Percentiles rank a stretch among this genome's conserved stretches.
Evolutionary conservation across 1,140 invertebrate species (phyloP).

Genomic region (Hydropsyche tenuis): DNA sequence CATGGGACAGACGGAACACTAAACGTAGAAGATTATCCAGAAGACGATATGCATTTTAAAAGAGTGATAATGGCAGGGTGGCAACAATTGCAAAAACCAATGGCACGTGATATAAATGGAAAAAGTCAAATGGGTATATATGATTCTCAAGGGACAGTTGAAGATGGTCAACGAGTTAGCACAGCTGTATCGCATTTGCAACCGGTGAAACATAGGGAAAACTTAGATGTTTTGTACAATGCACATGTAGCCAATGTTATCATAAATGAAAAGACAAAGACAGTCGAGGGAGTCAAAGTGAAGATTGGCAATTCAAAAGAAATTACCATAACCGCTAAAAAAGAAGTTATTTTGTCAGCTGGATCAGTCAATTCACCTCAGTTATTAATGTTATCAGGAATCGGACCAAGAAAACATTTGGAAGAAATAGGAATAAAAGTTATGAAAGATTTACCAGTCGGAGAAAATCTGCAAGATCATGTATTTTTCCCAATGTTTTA

Average conservation of each 20-base stretch:
- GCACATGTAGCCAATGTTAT: constrained; percentile 64
- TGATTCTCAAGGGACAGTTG: constrained; percentile 61
- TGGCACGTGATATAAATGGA: constrained; percentile 60
- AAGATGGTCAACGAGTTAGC: constrained; percentile 68
- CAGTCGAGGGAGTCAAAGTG: constrained; percentile 54
- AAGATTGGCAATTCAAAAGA: constrained; percentile 50
- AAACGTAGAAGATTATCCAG: constrained; percentile 64
- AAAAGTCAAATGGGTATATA: constrained; percentile 63
- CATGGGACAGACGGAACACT: constrained; percentile 76
- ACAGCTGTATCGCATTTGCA: constrained; percentile 67
- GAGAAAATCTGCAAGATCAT: constrained; percentile 75
- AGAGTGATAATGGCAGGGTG: constrained; percentile 59
- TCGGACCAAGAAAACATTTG: constrained; percentile 58
- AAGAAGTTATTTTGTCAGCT: constrained; percentile 65
- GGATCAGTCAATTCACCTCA: constrained; percentile 65
- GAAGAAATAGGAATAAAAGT: constrained; percentile 59
- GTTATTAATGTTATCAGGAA: constrained; percentile 59
- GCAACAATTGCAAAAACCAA: constrained; percentile 58
- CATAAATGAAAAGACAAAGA: constrained; percentile 52
- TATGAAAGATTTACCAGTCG: constrained; percentile 70
- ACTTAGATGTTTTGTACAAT: constrained; percentile 73
- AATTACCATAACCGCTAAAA: constrained; percentile 54
- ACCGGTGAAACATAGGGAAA: constrained; percentile 63
- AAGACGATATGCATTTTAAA: constrained; percentile 48
- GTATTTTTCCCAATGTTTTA: constrained; percentile 54